Base-by-base conservation (phyloP, 2,113 vertebrate species). In the Xiphias gladius region DNA sequence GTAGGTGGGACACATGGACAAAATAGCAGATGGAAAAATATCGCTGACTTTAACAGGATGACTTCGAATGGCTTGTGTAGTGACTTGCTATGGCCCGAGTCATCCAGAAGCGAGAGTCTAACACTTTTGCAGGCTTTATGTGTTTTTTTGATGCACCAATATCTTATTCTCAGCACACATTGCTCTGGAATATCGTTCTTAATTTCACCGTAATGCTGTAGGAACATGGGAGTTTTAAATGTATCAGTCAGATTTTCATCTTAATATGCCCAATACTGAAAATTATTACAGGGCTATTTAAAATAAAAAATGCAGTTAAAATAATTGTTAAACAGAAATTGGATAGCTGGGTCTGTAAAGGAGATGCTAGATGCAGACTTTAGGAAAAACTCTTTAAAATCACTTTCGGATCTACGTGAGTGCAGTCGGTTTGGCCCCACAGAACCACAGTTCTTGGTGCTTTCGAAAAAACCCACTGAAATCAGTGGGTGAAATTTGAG, bases 1-100 rank as follows among this genome's bases (percentile, higher is more conserved):
- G 46, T 16, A 48, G 46, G 39, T 74, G 67, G 74, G 72, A 85
- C 75, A 68, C 35, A 52, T 41, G 73, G 76, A 48, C 66, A 57
- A 22, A 82, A 69, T 24, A 61, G n/a, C 32, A 69, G 65, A 76
- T 67, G 70, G 28, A 68, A 57, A 75, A 61, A 57, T 0, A 80
- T 69, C 58, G 24, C 28, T 30, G 55, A 75, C 50, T 83, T 71
- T 57, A 73, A 74, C 50, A 22, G 19, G 73, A 67, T 64, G 48
- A 68, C 81, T 35, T 58, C 37, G 19, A 84, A 75, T 10, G 50
- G 68, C 0, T 3, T 54, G 58, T 63, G n/a, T 4, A 22, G 63
- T 17, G 68, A 55, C 57, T 59, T 73, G 17, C 43, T 61, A 35
- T 65, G 73, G 39, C 59, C 66, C 55, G 16, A 76, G 71, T 13